Conservation (phyloP, 2,888 invertebrate species). For the Camponotus fellah region DNA sequence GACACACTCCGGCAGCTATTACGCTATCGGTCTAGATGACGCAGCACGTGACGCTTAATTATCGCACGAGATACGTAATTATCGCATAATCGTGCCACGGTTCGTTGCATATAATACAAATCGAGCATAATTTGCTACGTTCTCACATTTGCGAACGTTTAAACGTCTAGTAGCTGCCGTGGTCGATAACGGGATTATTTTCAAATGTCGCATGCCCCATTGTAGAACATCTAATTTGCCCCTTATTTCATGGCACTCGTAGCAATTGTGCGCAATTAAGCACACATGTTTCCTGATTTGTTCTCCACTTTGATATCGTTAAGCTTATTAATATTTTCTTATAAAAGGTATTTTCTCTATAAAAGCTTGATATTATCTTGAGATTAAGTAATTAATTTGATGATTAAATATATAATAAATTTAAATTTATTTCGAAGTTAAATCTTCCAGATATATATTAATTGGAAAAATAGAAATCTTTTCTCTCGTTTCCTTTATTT, state of each 20-base stretch:
- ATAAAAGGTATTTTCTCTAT: not conserved
- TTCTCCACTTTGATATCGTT: not conserved
- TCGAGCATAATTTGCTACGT: slow-evolving; percentile 33
- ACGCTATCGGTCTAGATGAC: slow-evolving; percentile 20
- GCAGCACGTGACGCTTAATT: slow-evolving; percentile 42
- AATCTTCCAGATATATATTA: no score
- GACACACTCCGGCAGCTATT: slow-evolving; percentile 4
- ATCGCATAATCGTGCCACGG: slow-evolving; percentile 28
- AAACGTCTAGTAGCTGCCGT: not conserved
- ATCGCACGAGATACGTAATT: slow-evolving; percentile 36
- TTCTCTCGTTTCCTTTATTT: no score
- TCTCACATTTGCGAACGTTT: not conserved
- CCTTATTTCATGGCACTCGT: not conserved
- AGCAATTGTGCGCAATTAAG: slow-evolving; percentile 13
- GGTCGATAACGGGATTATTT: slow-evolving; percentile 31
- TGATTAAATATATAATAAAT: not conserved
- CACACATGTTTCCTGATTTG: not conserved
- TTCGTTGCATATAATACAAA: slow-evolving; percentile 9
- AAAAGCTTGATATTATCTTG: not conserved
- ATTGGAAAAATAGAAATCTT: no score
- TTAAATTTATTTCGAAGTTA: not conserved
- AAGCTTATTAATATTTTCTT: slow-evolving; percentile 22
- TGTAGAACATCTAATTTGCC: slow-evolving; percentile 11
- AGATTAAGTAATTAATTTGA: not conserved
- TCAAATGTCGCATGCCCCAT: slow-evolving; percentile 6